phyloP scores from a whole-genome alignment of 2,797 vertebrate genomes.

The Graptemys geographica region DNA sequence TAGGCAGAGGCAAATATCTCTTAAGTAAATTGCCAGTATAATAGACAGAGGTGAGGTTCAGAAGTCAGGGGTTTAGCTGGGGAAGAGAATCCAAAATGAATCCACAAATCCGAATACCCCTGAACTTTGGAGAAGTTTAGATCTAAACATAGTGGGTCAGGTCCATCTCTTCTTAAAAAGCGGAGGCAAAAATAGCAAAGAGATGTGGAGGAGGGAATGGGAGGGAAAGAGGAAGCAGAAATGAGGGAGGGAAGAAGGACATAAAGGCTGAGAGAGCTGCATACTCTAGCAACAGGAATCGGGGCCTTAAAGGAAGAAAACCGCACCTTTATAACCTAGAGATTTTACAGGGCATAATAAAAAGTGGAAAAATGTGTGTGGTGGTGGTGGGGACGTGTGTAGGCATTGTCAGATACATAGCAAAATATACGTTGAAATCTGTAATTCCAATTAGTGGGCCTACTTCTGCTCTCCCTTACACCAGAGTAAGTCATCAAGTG shows the following conservation, averaged over 20 bases:
- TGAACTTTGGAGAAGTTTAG: not conserved
- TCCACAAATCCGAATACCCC: not conserved
- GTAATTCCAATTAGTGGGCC: not conserved
- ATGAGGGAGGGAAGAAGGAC: not conserved
- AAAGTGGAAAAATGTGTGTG: not conserved
- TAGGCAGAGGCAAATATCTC: not conserved
- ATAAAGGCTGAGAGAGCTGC: not conserved
- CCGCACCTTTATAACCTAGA: not conserved
- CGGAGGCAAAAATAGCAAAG: not conserved
- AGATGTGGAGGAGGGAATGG: not conserved
- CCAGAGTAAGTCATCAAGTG: fast-evolving
- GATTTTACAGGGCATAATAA: not conserved
- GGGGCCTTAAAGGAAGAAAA: not conserved
- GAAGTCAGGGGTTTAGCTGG: not conserved
- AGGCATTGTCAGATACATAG: not conserved
- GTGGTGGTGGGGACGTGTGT: not conserved
- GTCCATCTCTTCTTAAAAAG: not conserved
- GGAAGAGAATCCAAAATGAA: not conserved
- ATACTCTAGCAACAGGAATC: not conserved
- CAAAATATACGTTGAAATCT: not conserved
- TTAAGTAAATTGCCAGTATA: not conserved
- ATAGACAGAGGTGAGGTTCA: not conserved
- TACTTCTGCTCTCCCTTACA: not conserved
- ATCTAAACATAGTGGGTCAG: not conserved
- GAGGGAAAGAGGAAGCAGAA: not conserved